A percentile compares a stretch with the other conserved stretches of the same genome.
phyloP scores from a whole-genome alignment of 2,113 vertebrate species.

The Psophia crepitans region DNA sequence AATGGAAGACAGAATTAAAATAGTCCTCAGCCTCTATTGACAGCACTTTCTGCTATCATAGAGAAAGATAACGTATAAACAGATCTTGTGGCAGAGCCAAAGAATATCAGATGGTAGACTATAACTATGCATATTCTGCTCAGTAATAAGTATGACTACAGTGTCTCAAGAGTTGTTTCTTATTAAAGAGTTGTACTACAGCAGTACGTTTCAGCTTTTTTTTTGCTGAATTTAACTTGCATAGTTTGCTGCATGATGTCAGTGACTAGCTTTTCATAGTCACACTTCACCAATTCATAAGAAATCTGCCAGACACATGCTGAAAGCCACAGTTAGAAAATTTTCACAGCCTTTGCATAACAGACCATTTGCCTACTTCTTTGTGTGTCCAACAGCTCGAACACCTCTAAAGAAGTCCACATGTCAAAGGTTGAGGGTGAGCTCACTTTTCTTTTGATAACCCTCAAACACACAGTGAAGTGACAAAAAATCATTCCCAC shows the following conservation, averaged over 20 bases:
- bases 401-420: background rate
- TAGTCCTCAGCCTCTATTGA: background rate
- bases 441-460: background rate
- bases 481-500: background rate
- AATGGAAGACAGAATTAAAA: background rate
- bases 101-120: background rate
- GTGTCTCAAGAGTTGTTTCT: background rate
- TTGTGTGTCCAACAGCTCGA: background rate
- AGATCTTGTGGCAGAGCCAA: background rate
- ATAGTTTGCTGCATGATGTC: background rate
- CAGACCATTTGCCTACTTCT: background rate
- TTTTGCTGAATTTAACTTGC: background rate
- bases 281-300: background rate
- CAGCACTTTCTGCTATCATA: background rate
- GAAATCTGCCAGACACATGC: background rate
- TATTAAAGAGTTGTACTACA: background rate
- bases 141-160: background rate
- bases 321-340: background rate
- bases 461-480: background rate
- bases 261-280: background rate
- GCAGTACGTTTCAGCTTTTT: background rate
- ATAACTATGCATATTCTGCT: background rate
- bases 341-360: background rate
- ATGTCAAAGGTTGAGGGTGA: background rate
- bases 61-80: background rate